These are phyloP conservation scores for Allophyes oxyacanthae DNA, from an alignment of 2,888 invertebrate genomes.

Conservation along the genomic window DNA sequence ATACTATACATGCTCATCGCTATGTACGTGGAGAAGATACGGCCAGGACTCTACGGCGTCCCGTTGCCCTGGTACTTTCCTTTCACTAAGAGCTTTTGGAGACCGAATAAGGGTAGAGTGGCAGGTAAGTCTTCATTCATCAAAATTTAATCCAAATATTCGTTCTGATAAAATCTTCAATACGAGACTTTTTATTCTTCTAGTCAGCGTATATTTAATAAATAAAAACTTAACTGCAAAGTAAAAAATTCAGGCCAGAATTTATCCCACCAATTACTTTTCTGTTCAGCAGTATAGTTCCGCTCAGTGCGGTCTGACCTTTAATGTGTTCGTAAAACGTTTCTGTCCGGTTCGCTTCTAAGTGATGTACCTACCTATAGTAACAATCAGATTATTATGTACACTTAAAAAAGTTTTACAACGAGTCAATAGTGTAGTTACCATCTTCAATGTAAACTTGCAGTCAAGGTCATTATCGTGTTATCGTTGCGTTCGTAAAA, in stretches of 20 bases:
- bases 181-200: too few relatives aligned
- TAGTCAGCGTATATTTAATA: too few relatives aligned
- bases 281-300: too few relatives aligned
- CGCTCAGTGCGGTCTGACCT: too few relatives aligned
- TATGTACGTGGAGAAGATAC: constrained; percentile 95
- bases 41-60: constrained; percentile 96
- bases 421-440: constrained; percentile 11
- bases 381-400: too few relatives aligned
- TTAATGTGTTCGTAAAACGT: background rate
- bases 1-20: constrained; percentile 93
- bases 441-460: background rate
- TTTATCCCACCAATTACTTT: too few relatives aligned
- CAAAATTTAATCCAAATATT: too few relatives aligned
- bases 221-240: too few relatives aligned
- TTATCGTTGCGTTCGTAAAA: constrained; percentile 10
- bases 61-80: constrained; percentile 95
- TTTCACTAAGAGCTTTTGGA: constrained; percentile 90
- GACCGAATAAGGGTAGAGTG: constrained; percentile 71
- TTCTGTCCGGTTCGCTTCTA: background rate
- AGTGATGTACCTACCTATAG: too few relatives aligned
- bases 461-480: constrained; percentile 23
- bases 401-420: background rate
- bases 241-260: too few relatives aligned
- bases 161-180: too few relatives aligned
- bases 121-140: constrained; percentile 68